phyloP scores from a whole-genome alignment of 2,113 vertebrate species.

The Lates calcarifer region DNA sequence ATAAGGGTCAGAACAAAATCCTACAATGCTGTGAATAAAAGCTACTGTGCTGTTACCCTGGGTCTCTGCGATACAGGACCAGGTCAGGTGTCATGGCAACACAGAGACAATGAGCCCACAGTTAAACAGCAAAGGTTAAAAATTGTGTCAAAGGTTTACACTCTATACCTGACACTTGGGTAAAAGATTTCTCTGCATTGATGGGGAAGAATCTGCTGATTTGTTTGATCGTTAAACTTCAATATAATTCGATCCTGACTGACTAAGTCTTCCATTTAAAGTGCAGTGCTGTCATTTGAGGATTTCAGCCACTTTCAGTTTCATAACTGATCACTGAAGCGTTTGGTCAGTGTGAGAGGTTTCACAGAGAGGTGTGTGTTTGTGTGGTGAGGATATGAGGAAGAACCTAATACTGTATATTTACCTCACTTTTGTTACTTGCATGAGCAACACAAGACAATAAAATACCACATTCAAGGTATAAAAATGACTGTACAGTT shows the following conservation, averaged over 20 bases:
- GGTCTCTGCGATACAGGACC: conserved; percentile 22
- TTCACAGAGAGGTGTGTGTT: conserved; percentile 28
- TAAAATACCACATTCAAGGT: too few species aligned
- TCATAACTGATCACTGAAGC: conserved; percentile 17
- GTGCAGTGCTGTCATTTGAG: conserved; percentile 15
- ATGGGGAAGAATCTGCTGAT: background rate
- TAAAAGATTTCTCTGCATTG: background rate
- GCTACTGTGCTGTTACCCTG: conserved; percentile 6
- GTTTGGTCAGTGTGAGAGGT: background rate
- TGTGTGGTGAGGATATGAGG: background rate
- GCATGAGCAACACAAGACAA: too few species aligned
- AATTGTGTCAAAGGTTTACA: conserved; percentile 8
- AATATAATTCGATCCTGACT: conserved; percentile 9
- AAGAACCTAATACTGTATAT: too few species aligned
- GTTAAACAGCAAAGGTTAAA: conserved; percentile 1
- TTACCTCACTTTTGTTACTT: too few species aligned
- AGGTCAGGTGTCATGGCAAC: background rate
- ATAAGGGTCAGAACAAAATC: background rate
- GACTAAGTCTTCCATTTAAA: background rate
- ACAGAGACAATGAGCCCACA: conserved; percentile 1
- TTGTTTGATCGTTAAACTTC: background rate
- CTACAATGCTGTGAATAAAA: background rate
- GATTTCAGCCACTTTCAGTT: conserved; percentile 31
- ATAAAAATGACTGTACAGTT: too few species aligned
- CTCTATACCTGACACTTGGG: background rate